These are phyloP conservation scores for Mastomys natalensis DNA, from an alignment of 2,113 vertebrate species.

Conservation along the genomic window DNA sequence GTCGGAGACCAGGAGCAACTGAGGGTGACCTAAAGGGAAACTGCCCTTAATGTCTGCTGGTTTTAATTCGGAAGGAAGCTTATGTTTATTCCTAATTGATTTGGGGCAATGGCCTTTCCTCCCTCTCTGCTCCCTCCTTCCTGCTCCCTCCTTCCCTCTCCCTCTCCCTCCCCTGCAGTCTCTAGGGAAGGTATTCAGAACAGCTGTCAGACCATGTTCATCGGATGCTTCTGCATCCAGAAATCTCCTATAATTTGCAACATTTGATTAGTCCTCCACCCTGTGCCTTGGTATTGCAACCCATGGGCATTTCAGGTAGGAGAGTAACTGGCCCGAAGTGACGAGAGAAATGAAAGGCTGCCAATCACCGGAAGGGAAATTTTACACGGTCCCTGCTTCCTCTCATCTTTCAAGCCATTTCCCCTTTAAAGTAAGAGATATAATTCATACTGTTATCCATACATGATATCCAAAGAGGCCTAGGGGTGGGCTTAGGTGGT, in stretches of 20 bases:
- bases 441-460: neutral
- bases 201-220: constrained; percentile 82
- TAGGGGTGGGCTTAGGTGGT: too few relatives aligned
- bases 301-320: constrained; percentile 8
- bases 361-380: neutral
- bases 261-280: constrained; percentile 45
- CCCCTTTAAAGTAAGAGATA: neutral
- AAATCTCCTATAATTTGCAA: constrained; percentile 73
- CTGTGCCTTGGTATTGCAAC: neutral
- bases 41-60: constrained; percentile 53
- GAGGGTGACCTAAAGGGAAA: neutral
- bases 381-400: neutral
- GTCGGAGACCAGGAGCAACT: neutral
- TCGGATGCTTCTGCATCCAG: constrained; percentile 68
- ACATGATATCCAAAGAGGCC: neutral
- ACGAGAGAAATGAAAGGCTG: neutral
- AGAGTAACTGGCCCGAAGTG: rapidly evolving
- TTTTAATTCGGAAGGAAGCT: constrained; percentile 50
- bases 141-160: constrained; percentile 50
- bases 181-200: constrained; percentile 82
- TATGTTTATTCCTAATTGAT: constrained; percentile 53
- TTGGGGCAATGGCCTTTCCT: neutral
- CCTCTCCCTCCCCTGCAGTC: constrained; percentile 65
- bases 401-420: neutral
- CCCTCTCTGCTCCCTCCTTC: constrained; percentile 21